Conservation (phyloP, 2,888 invertebrate species). For the Shargacucullia verbasci region DNA sequence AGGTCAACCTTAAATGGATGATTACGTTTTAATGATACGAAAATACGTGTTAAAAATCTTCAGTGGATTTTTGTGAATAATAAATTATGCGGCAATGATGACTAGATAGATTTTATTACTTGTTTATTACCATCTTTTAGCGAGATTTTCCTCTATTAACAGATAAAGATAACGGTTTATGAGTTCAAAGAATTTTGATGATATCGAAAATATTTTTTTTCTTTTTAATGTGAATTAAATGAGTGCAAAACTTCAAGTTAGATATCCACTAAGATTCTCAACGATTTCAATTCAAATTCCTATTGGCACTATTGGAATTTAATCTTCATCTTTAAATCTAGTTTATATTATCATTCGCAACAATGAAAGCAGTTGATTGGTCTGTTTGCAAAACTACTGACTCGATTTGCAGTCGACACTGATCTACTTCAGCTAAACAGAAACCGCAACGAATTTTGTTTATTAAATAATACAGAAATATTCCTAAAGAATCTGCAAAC, state of each 20-base stretch:
- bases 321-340: no score
- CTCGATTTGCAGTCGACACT: no score
- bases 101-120: conserved; percentile 41
- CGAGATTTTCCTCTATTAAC: conserved; percentile 23
- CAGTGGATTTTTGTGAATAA: conserved; percentile 29
- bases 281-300: no score
- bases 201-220: background rate
- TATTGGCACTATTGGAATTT: no score
- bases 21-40: conserved; percentile 29
- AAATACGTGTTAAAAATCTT: conserved; percentile 18
- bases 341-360: no score
- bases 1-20: conserved; percentile 41
- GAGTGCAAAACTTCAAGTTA: background rate
- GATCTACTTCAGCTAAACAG: no score
- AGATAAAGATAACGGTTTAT: conserved; percentile 26
- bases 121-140: conserved; percentile 45
- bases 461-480: no score
- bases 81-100: conserved; percentile 39
- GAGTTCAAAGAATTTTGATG: conserved; percentile 10
- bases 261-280: no score
- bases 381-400: no score
- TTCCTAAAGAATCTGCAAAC: no score
- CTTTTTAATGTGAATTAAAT: background rate
- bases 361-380: no score
- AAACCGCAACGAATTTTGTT: no score